phyloP scores from a whole-genome alignment of 2,797 vertebrate species.

The Karalla daura region DNA sequence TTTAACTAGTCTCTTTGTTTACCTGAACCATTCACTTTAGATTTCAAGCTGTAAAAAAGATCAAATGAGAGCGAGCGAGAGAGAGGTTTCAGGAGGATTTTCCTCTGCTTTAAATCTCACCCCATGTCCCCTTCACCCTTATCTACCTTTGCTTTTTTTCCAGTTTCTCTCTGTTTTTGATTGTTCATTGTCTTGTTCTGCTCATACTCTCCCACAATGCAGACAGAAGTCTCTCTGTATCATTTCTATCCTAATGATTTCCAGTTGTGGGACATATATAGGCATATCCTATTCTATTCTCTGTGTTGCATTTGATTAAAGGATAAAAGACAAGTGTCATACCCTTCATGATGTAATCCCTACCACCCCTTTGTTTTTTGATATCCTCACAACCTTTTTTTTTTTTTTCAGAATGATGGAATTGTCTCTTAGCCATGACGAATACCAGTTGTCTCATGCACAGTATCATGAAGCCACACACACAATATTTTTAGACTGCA shows the following conservation, averaged over 20 bases:
- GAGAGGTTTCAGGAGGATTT: neutral
- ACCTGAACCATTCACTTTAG: neutral
- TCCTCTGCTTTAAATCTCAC: too few relatives aligned
- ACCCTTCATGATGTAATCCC: neutral
- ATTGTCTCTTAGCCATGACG: neutral
- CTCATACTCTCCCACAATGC: too few relatives aligned
- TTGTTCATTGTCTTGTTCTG: neutral
- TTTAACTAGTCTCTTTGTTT: neutral
- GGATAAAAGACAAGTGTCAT: neutral
- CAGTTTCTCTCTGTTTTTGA: neutral
- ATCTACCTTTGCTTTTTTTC: neutral
- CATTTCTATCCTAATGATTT: neutral
- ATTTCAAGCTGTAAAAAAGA: neutral
- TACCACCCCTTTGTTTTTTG: neutral
- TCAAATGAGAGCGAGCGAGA: neutral
- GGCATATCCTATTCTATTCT: neutral
- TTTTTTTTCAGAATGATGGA: neutral
- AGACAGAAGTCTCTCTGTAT: neutral
- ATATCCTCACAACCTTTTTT: neutral
- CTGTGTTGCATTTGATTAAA: neutral
- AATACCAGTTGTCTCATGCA: neutral
- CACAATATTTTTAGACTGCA: neutral
- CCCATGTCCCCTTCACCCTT: neutral
- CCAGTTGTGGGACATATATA: too few relatives aligned
- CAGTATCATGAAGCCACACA: neutral